phyloP scores from a whole-genome alignment of 2,888 invertebrate genomes.

The Ditula angustiorana region DNA sequence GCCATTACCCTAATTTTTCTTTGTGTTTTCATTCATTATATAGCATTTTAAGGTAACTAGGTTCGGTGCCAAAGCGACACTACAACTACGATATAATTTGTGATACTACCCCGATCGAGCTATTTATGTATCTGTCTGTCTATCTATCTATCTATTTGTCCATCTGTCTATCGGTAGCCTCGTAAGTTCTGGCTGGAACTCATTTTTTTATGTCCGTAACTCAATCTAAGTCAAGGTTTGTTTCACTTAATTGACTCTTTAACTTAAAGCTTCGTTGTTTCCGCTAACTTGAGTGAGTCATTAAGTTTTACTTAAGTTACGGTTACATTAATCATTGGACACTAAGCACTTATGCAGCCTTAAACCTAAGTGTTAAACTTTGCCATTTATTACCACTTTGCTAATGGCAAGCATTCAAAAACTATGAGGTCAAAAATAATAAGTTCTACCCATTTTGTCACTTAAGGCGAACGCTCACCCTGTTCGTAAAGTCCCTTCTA shows the following conservation, averaged over 20 bases:
- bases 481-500: too few relatives aligned
- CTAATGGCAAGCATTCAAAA: not conserved
- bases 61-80: too few relatives aligned
- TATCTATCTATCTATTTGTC: too few relatives aligned
- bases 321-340: not conserved
- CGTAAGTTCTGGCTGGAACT: not conserved
- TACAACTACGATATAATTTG: too few relatives aligned
- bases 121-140: too few relatives aligned
- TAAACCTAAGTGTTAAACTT: conserved; percentile 6
- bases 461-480: too few relatives aligned
- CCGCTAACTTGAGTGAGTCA: not conserved
- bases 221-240: not conserved
- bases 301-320: not conserved
- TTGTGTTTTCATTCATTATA: too few relatives aligned
- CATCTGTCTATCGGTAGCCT: too few relatives aligned
- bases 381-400: not conserved
- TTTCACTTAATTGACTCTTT: not conserved
- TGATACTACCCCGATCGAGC: too few relatives aligned
- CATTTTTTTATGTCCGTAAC: not conserved
- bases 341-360: not conserved
- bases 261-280: not conserved
- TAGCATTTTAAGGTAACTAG: too few relatives aligned
- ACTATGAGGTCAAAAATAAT: not conserved
- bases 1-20: too few relatives aligned
- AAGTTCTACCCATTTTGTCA: too few relatives aligned